Base-by-base conservation (phyloP, 2,113 vertebrate genomes). In the Anolis sagrei region DNA sequence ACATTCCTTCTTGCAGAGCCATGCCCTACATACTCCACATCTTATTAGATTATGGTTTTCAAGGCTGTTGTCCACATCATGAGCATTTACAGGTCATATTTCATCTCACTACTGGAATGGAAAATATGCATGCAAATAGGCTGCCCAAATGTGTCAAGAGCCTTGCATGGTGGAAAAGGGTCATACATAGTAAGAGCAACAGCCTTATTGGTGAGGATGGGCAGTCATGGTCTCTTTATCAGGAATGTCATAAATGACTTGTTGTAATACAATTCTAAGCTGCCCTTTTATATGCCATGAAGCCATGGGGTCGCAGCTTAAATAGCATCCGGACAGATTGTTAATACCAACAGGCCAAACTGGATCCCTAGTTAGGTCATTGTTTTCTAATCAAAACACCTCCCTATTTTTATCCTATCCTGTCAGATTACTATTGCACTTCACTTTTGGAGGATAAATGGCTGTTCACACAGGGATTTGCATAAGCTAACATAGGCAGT, bases 341-440 rank as follows among this genome's bases (percentile, higher is more conserved):
- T 73, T 27, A 76, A 8, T 7, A 27, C 23, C 0, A 25, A n/a
- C 80, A 79, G 72, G 72, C 75, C 80, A 89, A 90, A 79, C 44
- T 81, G 68, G 58, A 54, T 75, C 34, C 49, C 72, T 80, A 32
- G 25, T 5, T 87, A 82, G 78, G 76, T 68, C 87, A 88, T 4
- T 88, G 76, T 58, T 92, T 93, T 89, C 86, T 86, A 82, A 78
- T 44, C 51, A 84, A 87, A 85, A 83, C 91, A 89, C 93, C 83
- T 90, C 81, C 89, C 92, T 87, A 83, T 86, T 87, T 93, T 82
- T 54, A 72, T 86, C 83, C 32, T 0, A 11, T 84, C 77, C 82
- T 90, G 83, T 78, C 87, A 64, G 16, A 44, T 72, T 83, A 86
- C 77, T 69, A 32, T 87, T 81, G 80, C 36, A 82, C 82, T 85